These are phyloP conservation scores for Cavia porcellus DNA, from an alignment of 2,113 vertebrate species.

Conservation along the genomic window DNA sequence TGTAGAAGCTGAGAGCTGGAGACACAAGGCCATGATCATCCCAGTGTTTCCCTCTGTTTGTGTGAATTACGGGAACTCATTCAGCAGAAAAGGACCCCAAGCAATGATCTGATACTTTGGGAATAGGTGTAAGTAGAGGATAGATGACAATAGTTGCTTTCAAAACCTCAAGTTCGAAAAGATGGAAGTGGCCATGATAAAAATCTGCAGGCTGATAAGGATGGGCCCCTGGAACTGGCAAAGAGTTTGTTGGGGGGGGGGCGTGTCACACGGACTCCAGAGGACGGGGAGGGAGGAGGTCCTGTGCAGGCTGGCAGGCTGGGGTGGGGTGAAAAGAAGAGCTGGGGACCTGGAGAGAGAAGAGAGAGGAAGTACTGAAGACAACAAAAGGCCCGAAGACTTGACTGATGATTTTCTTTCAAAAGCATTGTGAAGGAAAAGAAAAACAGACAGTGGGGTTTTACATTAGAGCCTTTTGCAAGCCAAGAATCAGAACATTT, in stretches of 20 bases:
- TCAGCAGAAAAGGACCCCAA: background rate
- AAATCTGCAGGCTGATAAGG: background rate
- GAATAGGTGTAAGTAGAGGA: background rate
- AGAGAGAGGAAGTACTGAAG: background rate
- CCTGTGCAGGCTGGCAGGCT: background rate
- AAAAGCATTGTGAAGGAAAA: background rate
- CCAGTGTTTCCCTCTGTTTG: background rate
- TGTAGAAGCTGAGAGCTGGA: too few species aligned
- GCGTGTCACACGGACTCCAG: background rate
- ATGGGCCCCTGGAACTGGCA: background rate
- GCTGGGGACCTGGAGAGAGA: background rate
- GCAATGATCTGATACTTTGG: background rate
- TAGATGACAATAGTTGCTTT: background rate
- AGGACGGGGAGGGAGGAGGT: background rate
- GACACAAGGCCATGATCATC: fast-evolving
- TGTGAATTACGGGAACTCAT: fast-evolving
- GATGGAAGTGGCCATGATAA: background rate
- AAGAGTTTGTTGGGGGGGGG: too few species aligned
- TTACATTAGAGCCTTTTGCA: background rate
- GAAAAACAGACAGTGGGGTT: background rate
- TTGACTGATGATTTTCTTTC: background rate
- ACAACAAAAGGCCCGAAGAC: background rate
- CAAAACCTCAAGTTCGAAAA: background rate
- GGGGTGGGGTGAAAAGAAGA: background rate
- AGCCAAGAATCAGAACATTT: background rate